Evolutionary conservation across 2,888 invertebrate genomes (phyloP), one percentile per base, ranked within the genome.

Genomic region (Pycnomerus fuliginosus): DNA sequence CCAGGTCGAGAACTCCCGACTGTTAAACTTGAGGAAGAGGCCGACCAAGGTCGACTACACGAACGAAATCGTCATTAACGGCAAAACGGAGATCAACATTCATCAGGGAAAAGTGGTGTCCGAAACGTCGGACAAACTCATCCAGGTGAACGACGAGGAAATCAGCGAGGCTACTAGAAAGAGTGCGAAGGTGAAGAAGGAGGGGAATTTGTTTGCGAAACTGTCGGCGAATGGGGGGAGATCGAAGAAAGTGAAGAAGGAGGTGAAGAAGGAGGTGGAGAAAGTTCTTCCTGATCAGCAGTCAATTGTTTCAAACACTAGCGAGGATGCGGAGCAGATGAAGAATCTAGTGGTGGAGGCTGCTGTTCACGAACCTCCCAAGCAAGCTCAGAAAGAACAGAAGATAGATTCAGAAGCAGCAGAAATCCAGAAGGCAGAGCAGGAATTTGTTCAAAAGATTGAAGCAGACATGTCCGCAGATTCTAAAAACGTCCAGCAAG

Each of bases 291-390:
- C 51, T 0, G 67, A 65, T 44, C 59, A 66, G 27, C 60, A 60
- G 16, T 65, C 67, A 1, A 16, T 62, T 22, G 53, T 59, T 37
- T 68, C 68, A 3, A 64, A 64, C 43, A 70, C 70, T 1, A 71
- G 70, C 50, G 70, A 71, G 44, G 70, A 70, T 27, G 54, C 56
- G 4, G 58, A 56, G 31, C 61, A 61, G 25, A 7, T 8, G n/a
- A 58, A 65, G 41, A 52, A 65, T 13, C 46, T 70, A 2, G 40
- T 70, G 3, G 71, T 71, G 4, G 70, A 72, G 55, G 73, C 70
- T 3, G 55, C 71, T 3, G 55, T 72, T n/a, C 73, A 72, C 56
- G 55, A 56, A n/a, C 70, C 69, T 16, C 71, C 71, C 1, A 65
- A 60, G 48, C 17, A 20, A 20, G 20, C 5, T 15, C 11, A 14